Evolutionary conservation across 2,113 vertebrate genomes (phyloP).

Genomic region (Cnemophilus loriae): DNA sequence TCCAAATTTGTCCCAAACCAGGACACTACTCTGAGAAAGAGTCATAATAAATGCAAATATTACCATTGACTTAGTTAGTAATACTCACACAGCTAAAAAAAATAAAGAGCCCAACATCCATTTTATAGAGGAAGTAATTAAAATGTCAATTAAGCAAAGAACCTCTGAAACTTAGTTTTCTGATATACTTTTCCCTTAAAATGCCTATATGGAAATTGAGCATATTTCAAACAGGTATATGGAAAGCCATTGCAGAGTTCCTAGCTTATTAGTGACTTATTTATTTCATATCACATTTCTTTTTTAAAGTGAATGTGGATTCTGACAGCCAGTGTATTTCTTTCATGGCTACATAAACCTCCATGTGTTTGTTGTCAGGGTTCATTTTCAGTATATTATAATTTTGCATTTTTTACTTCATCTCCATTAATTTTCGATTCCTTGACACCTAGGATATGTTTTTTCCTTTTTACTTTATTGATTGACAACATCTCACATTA

Average conservation of each 20-base stretch:
- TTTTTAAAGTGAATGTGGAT: background rate
- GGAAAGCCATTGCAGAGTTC: background rate
- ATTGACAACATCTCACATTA: background rate
- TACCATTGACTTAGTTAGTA: background rate
- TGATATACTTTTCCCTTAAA: background rate
- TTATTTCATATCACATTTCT: background rate
- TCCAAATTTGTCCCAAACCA: too few relatives aligned
- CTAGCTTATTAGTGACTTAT: background rate
- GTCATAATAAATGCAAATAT: background rate
- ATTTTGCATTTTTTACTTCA: background rate
- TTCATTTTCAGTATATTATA: background rate
- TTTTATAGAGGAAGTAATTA: background rate
- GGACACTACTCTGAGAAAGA: too few relatives aligned
- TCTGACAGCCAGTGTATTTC: background rate
- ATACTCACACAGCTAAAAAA: background rate
- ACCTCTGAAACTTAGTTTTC: background rate
- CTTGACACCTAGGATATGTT: background rate
- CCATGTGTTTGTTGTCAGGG: background rate
- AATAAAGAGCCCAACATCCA: background rate
- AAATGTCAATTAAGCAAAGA: background rate
- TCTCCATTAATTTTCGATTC: background rate
- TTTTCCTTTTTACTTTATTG: background rate
- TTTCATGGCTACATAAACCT: background rate
- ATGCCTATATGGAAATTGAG: background rate
- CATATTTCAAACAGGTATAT: background rate